These are phyloP conservation scores for Cantharis flavilabris DNA, from an alignment of 2,888 invertebrate genomes.

Conservation along the genomic window DNA sequence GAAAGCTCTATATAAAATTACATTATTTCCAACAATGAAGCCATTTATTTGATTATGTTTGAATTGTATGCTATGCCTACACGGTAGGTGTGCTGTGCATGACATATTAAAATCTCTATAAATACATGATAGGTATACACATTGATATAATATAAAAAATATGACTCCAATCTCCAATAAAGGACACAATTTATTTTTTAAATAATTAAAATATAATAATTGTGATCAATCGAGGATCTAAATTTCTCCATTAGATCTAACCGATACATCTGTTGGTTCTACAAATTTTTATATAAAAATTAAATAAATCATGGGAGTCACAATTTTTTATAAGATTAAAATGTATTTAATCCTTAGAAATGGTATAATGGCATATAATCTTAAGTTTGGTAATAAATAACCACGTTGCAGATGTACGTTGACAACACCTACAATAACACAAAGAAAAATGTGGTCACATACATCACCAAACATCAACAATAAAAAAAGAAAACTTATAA, in stretches of 20 bases:
- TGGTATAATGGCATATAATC: background rate
- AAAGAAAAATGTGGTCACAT: slow-evolving; percentile 22
- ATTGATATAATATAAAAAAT: background rate
- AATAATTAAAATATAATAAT: background rate
- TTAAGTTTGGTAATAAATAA: background rate
- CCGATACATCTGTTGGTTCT: background rate
- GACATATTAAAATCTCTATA: background rate
- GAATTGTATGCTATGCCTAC: background rate
- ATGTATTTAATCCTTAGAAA: background rate
- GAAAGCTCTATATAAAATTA: background rate
- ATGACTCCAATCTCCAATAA: background rate
- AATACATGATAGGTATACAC: background rate
- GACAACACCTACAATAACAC: slow-evolving; percentile 9
- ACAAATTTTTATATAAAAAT: background rate
- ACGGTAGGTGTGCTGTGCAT: background rate
- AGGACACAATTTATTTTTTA: background rate
- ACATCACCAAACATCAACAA: slow-evolving; percentile 29
- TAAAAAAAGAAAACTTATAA: slow-evolving; percentile 6
- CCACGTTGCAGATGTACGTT: slow-evolving; percentile 3
- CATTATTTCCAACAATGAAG: background rate
- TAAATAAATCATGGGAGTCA: background rate
- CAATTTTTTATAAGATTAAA: background rate
- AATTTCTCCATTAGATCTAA: background rate
- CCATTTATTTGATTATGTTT: slow-evolving; percentile 1
- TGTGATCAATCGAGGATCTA: background rate